Evolutionary conservation across 2,888 invertebrate genomes (phyloP).

Genomic region (Neoascia interrupta): DNA sequence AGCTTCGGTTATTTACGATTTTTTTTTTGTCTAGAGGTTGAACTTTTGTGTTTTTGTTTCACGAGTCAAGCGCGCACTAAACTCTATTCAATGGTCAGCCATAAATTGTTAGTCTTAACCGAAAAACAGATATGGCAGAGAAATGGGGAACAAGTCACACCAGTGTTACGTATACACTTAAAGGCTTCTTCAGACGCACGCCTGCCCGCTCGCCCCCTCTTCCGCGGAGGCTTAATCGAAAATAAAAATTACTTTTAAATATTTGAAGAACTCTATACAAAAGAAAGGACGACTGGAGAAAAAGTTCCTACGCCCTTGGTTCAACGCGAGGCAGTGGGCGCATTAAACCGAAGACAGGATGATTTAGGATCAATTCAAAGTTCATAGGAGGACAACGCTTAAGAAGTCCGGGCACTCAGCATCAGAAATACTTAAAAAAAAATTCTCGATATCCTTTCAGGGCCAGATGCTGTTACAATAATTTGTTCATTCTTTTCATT

Average conservation of each 20-base stretch:
- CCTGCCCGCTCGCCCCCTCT: too few relatives aligned
- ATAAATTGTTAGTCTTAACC: constrained; percentile 46
- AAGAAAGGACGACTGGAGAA: not conserved
- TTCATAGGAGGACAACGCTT: constrained; percentile 58
- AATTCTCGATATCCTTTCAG: constrained; percentile 53
- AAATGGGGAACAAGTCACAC: constrained; percentile 2
- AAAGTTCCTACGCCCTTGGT: too few relatives aligned
- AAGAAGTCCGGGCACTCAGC: constrained; percentile 52
- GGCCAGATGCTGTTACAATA: constrained; percentile 60
- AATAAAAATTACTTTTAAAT: constrained; percentile 55
- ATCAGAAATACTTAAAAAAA: constrained; percentile 61
- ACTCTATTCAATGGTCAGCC: constrained; percentile 27
- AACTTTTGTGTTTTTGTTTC: constrained; percentile 8
- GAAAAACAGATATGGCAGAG: not conserved
- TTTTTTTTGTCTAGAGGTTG: not conserved
- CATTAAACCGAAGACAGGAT: constrained; percentile 52
- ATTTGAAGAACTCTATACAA: constrained; percentile 12
- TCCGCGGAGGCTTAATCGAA: constrained; percentile 36
- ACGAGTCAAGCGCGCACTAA: constrained; percentile 8
- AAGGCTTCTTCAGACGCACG: too few relatives aligned
- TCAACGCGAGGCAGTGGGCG: constrained; percentile 4
- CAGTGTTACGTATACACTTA: too few relatives aligned
- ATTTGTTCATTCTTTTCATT: constrained; percentile 25
- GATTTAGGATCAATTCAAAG: constrained; percentile 62
- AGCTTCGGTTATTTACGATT: constrained; percentile 24